Percentiles rank a stretch among this genome's conserved stretches.
Evolutionary conservation across 1,140 invertebrate genomes (phyloP).

Genomic region (Papilio polyxenes): DNA sequence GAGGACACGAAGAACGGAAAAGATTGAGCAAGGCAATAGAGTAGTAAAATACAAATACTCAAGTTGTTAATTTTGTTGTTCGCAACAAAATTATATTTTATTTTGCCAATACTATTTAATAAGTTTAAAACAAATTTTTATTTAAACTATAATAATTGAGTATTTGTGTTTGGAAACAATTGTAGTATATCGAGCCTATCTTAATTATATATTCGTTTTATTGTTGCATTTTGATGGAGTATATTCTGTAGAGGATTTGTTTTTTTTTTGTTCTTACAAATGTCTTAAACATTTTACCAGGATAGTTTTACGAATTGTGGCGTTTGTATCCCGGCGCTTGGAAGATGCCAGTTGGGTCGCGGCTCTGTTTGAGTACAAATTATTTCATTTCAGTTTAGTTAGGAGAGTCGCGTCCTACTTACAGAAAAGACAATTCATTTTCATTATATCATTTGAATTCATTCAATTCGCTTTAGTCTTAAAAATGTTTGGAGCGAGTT

Average conservation of each 20-base stretch:
- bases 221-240: constrained; percentile 79
- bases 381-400: constrained; percentile 71
- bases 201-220: constrained; percentile 72
- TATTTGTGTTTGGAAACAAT: constrained; percentile 70
- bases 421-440: constrained; percentile 65
- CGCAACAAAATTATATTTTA: constrained; percentile 50
- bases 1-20: constrained; percentile 34
- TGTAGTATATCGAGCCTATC: constrained; percentile 45
- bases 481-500: constrained; percentile 45
- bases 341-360: constrained; percentile 43
- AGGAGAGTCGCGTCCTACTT: constrained; percentile 55
- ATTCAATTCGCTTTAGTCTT: constrained; percentile 35
- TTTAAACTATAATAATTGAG: constrained; percentile 57
- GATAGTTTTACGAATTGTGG: constrained; percentile 43
- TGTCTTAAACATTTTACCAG: constrained; percentile 51
- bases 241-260: constrained; percentile 66
- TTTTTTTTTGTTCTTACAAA: constrained; percentile 61
- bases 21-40: constrained; percentile 47
- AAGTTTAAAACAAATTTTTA: constrained; percentile 43
- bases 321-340: constrained; percentile 15
- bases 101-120: constrained; percentile 57
- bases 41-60: constrained; percentile 77
- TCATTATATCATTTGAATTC: constrained; percentile 54
- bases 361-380: constrained; percentile 75
- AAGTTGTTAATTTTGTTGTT: constrained; percentile 55